These are phyloP conservation scores for Myotis brandtii DNA, from an alignment of 2,113 vertebrate species.

Conservation along the genomic window DNA sequence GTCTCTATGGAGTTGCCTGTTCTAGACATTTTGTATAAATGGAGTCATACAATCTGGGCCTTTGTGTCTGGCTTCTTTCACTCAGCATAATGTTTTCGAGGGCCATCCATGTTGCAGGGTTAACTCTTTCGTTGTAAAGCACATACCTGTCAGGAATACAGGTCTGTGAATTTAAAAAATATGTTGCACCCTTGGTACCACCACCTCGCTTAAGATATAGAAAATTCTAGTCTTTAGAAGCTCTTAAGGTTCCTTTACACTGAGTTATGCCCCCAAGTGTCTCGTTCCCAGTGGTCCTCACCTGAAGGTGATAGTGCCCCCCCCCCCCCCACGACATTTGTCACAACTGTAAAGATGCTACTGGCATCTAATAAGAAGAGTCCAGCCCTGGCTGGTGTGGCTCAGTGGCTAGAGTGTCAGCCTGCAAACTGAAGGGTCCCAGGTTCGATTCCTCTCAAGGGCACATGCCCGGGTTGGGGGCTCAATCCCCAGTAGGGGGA, in stretches of 20 bases:
- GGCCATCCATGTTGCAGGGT: neutral
- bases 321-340: neutral
- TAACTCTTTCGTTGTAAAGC: neutral
- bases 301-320: neutral
- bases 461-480: too few relatives aligned
- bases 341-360: neutral
- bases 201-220: neutral
- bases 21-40: neutral
- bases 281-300: neutral
- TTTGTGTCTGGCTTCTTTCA: neutral
- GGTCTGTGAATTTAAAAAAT: neutral
- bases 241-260: neutral
- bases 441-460: too few relatives aligned
- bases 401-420: too few relatives aligned
- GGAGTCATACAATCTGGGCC: neutral
- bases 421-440: too few relatives aligned
- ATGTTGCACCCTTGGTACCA: neutral
- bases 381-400: too few relatives aligned
- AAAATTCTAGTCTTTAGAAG: neutral
- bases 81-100: neutral
- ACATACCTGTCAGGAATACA: neutral
- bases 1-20: neutral
- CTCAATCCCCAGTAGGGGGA: too few relatives aligned
- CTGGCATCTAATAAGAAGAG: neutral
- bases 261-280: neutral